Conservation (phyloP, 2,797 vertebrate species). For the Odontamblyopus rebecca region DNA sequence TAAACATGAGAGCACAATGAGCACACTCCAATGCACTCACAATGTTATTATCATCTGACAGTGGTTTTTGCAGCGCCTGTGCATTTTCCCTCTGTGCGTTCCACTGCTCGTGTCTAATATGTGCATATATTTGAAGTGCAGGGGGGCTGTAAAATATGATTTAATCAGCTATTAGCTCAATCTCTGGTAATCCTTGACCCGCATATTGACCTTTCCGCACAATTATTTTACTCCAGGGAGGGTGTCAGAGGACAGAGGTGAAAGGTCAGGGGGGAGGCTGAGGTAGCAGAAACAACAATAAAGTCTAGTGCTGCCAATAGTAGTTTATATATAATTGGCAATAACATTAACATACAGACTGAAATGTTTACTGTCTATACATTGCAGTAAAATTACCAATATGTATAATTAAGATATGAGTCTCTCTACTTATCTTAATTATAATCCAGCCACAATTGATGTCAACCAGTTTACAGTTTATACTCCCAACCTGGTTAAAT, state of each 20-base stretch:
- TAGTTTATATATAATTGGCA: not conserved
- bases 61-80: conserved; percentile 20
- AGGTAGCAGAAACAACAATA: conserved; percentile 25
- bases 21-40: conserved; percentile 25
- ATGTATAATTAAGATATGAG: not conserved
- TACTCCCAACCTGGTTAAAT: not conserved
- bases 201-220: conserved; percentile 33
- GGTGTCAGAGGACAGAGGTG: conserved; percentile 20
- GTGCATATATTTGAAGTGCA: not conserved
- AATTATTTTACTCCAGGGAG: conserved; percentile 18
- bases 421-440: not conserved
- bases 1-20: conserved; percentile 57
- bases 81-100: not conserved
- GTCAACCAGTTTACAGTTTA: too few relatives aligned
- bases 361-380: not conserved
- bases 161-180: conserved; percentile 36
- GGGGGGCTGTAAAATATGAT: not conserved
- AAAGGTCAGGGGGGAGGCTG: conserved; percentile 30
- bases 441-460: not conserved
- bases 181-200: conserved; percentile 47
- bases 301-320: not conserved
- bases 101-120: not conserved
- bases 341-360: not conserved
- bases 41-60: conserved; percentile 38
- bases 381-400: not conserved